Conservation (phyloP, 2,888 invertebrate genomes). For the Eudemis profundana region DNA sequence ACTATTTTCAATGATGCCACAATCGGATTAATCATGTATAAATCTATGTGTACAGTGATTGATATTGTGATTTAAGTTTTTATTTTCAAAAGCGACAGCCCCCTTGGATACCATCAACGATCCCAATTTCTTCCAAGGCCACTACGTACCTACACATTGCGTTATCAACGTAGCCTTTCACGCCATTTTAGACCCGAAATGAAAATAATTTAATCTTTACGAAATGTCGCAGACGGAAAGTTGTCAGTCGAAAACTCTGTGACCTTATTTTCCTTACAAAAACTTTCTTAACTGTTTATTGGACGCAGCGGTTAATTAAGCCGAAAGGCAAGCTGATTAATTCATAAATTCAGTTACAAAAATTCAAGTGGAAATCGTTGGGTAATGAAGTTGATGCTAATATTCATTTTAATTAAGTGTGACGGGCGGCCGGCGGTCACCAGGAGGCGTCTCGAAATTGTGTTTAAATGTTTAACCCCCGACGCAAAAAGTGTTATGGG, state of each 20-base stretch:
- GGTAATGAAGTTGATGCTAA: constrained; percentile 40
- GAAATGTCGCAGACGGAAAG: constrained; percentile 7
- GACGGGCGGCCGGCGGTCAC: background rate
- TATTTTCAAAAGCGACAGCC: too few relatives aligned
- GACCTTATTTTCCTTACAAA: constrained; percentile 29
- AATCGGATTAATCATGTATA: too few relatives aligned
- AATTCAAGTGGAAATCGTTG: constrained; percentile 39
- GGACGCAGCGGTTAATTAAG: constrained; percentile 36
- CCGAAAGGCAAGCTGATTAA: constrained; percentile 29
- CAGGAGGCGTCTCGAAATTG: background rate
- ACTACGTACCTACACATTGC: background rate
- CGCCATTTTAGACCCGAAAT: background rate
- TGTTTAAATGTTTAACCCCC: too few relatives aligned
- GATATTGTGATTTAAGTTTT: too few relatives aligned
- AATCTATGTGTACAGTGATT: too few relatives aligned
- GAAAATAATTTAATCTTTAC: constrained; percentile 15
- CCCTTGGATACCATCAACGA: too few relatives aligned
- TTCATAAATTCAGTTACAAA: constrained; percentile 42
- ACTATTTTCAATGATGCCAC: too few relatives aligned
- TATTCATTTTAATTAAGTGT: constrained; percentile 37
- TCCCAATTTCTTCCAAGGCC: background rate
- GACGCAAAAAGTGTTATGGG: too few relatives aligned
- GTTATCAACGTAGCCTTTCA: background rate
- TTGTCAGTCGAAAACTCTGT: constrained; percentile 14
- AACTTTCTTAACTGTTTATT: constrained; percentile 34